phyloP scores from a whole-genome alignment of 1,140 invertebrate species.

The Megalonaias nervosa region DNA sequence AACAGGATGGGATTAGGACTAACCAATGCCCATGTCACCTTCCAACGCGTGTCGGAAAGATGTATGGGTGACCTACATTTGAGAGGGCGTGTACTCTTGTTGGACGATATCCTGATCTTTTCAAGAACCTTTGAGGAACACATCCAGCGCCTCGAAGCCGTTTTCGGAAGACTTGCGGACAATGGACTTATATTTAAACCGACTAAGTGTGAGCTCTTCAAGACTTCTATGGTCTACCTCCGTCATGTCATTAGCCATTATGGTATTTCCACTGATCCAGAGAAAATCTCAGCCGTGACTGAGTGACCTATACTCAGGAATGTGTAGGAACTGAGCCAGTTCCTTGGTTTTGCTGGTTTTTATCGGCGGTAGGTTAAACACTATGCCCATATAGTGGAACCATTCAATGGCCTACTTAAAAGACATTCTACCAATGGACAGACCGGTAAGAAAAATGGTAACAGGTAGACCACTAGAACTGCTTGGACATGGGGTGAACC shows the following conservation, averaged over 20 bases:
- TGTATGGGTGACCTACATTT: conserved; percentile 27
- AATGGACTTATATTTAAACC: too few species aligned
- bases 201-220: too few species aligned
- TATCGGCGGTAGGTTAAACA: conserved; percentile 66
- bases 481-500: conserved; percentile 23
- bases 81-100: too few species aligned
- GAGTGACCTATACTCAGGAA: conserved; percentile 42
- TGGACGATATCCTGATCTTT: conserved; percentile 42
- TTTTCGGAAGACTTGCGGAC: too few species aligned
- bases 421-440: conserved; percentile 6
- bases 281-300: too few species aligned
- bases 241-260: conserved; percentile 36
- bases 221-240: conserved; percentile 1
- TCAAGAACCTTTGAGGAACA: background rate
- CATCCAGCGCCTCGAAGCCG: too few species aligned
- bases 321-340: conserved; percentile 48
- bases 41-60: conserved; percentile 52
- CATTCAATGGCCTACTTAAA: conserved; percentile 39
- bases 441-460: conserved; percentile 1
- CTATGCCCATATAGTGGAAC: conserved; percentile 48
- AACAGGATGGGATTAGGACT: conserved; percentile 48
- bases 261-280: conserved; percentile 23
- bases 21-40: conserved; percentile 43
- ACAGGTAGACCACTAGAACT: conserved; percentile 22
- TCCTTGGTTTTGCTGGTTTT: conserved; percentile 51